Conservation (phyloP, 2,888 invertebrate genomes). For the Automeris io region DNA sequence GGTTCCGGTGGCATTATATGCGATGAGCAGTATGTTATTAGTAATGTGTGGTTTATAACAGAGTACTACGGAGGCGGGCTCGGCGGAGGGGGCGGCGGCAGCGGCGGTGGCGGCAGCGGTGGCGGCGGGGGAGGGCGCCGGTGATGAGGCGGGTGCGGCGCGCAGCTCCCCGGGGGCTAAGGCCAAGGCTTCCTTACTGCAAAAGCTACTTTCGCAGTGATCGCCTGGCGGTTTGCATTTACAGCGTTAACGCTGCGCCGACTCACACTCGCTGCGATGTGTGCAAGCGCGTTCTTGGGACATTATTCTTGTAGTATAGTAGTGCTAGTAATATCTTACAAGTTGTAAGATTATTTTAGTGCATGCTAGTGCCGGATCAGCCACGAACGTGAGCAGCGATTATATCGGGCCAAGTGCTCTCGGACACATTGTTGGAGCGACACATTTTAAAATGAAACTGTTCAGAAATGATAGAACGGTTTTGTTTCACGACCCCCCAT, state of each 20-base stretch:
- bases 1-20: no score
- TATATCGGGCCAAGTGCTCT: no score
- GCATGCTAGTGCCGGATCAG: no score
- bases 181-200: slow-evolving; percentile 86
- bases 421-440: no score
- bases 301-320: slow-evolving; percentile 65
- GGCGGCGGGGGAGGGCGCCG: slow-evolving; percentile 22
- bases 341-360: slow-evolving; percentile 58
- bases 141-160: slow-evolving; percentile 34
- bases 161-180: slow-evolving; percentile 26
- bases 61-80: slow-evolving; percentile 74
- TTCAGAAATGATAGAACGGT: no score
- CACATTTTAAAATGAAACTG: no score
- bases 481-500: no score
- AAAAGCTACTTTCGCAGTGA: slow-evolving; percentile 91
- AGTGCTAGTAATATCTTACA: slow-evolving; percentile 66
- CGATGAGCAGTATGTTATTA: background rate
- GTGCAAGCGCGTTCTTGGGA: slow-evolving; percentile 17
- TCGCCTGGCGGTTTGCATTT: slow-evolving; percentile 45
- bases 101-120: slow-evolving; percentile 25
- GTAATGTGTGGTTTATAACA: slow-evolving; percentile 21
- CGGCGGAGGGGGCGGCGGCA: slow-evolving; percentile 48
- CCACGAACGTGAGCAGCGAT: no score
- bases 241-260: slow-evolving; percentile 43
- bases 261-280: background rate